Conservation (phyloP, 1,140 invertebrate genomes). For the Helicoverpa zea region DNA sequence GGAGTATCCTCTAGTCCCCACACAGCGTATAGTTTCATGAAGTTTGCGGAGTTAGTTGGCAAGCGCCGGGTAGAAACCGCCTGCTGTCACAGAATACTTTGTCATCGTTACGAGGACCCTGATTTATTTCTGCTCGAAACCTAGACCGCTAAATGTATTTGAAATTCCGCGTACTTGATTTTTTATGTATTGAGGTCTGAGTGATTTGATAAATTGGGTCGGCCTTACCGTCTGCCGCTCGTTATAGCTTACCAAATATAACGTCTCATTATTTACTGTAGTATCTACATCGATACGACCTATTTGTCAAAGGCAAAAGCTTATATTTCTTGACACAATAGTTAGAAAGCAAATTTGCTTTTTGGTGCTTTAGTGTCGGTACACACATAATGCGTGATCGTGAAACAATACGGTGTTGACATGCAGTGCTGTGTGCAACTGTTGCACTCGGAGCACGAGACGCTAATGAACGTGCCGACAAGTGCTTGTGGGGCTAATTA, state of each 20-base stretch:
- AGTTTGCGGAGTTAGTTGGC: slow-evolving; percentile 13
- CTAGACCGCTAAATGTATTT: slow-evolving; percentile 1
- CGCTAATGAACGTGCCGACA: background rate
- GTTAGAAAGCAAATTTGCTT: too few relatives aligned
- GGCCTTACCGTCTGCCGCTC: background rate
- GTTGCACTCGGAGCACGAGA: background rate
- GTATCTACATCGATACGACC: too few relatives aligned
- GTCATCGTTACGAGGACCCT: slow-evolving; percentile 33
- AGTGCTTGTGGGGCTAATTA: background rate
- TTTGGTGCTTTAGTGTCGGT: too few relatives aligned
- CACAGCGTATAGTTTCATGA: slow-evolving; percentile 23
- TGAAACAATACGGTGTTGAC: background rate
- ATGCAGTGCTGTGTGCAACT: too few relatives aligned
- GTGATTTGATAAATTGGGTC: background rate
- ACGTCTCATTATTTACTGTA: too few relatives aligned
- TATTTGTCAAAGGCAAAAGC: too few relatives aligned
- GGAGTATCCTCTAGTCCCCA: background rate
- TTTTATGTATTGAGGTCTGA: background rate
- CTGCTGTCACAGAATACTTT: slow-evolving; percentile 28
- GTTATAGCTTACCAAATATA: background rate
- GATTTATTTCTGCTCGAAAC: slow-evolving; percentile 33
- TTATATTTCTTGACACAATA: too few relatives aligned
- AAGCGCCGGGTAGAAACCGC: slow-evolving; percentile 1
- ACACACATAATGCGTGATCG: background rate
- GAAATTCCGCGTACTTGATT: background rate